Conservation (phyloP, 2,113 vertebrate genomes). For the Leucosticte australis region DNA sequence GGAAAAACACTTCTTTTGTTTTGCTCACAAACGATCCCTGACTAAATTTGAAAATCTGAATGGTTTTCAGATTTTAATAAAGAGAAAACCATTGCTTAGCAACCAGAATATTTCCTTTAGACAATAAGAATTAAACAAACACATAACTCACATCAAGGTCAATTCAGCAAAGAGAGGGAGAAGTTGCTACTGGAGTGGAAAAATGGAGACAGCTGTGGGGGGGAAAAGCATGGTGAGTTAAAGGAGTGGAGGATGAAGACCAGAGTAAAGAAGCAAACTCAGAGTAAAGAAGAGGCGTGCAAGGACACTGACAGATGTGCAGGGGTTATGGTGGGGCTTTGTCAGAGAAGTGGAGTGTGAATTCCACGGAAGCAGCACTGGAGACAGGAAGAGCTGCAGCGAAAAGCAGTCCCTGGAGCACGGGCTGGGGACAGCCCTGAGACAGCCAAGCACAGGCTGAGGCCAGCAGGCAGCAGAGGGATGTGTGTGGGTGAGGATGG, state of each 20-base stretch:
- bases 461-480: background rate
- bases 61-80: background rate
- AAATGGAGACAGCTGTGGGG: background rate
- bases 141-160: background rate
- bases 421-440: background rate
- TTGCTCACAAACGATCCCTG: background rate
- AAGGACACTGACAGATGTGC: background rate
- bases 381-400: background rate
- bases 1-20: background rate
- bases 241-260: background rate
- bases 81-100: background rate
- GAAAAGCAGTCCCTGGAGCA: background rate
- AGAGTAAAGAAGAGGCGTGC: background rate
- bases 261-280: background rate
- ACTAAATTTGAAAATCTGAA: background rate
- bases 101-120: background rate
- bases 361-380: background rate
- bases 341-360: background rate
- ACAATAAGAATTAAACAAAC: background rate
- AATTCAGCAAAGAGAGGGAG: background rate
- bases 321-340: background rate
- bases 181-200: background rate
- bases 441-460: background rate
- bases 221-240: background rate
- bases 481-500: background rate